phyloP scores from a whole-genome alignment of 2,797 vertebrate species.

The Carcharodon carcharias region DNA sequence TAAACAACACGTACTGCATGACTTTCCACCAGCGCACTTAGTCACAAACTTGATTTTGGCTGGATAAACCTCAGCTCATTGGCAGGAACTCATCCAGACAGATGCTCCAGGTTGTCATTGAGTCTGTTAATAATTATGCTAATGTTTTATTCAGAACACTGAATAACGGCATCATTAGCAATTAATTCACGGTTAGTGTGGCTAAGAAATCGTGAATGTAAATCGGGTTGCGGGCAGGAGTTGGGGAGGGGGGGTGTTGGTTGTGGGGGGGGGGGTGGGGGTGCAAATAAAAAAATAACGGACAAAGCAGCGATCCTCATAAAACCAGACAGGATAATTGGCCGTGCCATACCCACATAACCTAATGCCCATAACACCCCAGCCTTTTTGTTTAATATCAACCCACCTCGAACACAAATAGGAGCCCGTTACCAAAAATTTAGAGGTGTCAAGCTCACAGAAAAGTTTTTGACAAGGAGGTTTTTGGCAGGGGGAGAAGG shows the following conservation, averaged over 20 bases:
- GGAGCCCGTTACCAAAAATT: background rate
- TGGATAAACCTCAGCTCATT: background rate
- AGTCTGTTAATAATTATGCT: constrained; percentile 36
- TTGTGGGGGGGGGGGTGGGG: too few relatives aligned
- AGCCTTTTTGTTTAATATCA: background rate
- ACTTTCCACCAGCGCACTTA: background rate
- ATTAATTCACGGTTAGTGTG: background rate
- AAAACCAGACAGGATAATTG: background rate
- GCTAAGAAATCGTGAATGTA: constrained; percentile 13
- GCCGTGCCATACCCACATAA: background rate
- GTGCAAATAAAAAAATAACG: background rate
- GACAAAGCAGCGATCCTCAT: background rate
- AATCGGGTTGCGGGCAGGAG: background rate
- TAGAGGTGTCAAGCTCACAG: background rate
- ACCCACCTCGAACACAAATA: background rate
- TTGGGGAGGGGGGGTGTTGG: too few relatives aligned
- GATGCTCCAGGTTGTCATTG: constrained; percentile 7
- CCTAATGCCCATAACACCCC: background rate
- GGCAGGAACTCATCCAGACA: background rate
- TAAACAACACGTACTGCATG: background rate
- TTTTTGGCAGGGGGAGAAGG: background rate
- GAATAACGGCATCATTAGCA: background rate
- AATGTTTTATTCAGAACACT: background rate
- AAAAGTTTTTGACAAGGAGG: background rate
- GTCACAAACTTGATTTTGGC: background rate